phyloP scores from a whole-genome alignment of 2,113 vertebrate species.

The Entomyzon cyanotis region DNA sequence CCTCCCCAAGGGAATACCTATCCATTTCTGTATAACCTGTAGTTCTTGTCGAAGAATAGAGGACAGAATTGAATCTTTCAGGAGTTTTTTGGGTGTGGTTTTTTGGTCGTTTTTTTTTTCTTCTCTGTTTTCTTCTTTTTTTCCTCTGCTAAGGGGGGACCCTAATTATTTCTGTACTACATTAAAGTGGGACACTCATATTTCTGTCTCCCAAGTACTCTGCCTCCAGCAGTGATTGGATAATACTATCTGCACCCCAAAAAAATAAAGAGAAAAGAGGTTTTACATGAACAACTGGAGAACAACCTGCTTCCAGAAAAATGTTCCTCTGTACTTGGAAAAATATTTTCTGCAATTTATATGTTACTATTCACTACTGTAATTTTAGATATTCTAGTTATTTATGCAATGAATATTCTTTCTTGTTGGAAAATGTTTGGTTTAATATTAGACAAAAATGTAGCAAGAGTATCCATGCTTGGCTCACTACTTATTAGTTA shows the following conservation, averaged over 20 bases:
- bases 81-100: not conserved
- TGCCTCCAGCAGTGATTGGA: not conserved
- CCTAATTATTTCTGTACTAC: not conserved
- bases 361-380: not conserved
- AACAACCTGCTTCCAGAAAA: not conserved
- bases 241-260: not conserved
- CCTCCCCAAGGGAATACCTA: not conserved
- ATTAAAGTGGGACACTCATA: not conserved
- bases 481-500: not conserved
- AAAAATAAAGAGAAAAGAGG: not conserved
- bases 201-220: not conserved
- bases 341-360: not conserved
- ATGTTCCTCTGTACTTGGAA: not conserved
- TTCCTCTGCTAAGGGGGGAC: rapidly evolving
- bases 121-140: not conserved
- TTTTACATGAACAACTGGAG: not conserved
- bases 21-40: not conserved
- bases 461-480: not conserved
- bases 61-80: not conserved
- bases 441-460: not conserved
- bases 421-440: not conserved
- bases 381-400: not conserved
- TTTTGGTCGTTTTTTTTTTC: rapidly evolving
- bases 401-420: not conserved
- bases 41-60: not conserved